Conservation (phyloP, 2,113 vertebrate species). For the Ariopsis seemanni region DNA sequence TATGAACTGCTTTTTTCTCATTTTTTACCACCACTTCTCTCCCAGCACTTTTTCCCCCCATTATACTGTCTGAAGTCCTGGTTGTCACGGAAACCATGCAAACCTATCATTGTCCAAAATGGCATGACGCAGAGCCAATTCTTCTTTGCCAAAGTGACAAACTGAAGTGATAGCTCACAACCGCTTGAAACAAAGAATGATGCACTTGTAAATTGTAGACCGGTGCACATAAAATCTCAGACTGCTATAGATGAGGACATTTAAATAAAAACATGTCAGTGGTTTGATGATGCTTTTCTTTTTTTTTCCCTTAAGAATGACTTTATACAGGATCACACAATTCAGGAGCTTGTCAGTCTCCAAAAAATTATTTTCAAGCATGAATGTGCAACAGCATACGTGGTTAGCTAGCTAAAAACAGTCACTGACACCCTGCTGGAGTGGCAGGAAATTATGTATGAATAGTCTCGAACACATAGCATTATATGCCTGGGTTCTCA, state of each 20-base stretch:
- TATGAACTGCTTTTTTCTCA: slow-evolving; percentile 35
- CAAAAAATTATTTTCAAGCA: not conserved
- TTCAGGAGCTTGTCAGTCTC: not conserved
- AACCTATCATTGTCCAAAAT: slow-evolving; percentile 46
- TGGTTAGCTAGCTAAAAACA: not conserved
- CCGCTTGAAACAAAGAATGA: slow-evolving; percentile 6
- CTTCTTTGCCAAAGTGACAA: slow-evolving; percentile 38
- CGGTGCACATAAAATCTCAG: not conserved
- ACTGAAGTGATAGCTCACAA: slow-evolving; percentile 42
- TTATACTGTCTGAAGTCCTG: slow-evolving; percentile 28
- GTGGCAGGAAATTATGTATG: not conserved
- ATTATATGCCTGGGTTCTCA: not conserved
- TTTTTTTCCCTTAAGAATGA: not conserved
- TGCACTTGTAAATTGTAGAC: slow-evolving; percentile 8
- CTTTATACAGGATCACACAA: not conserved
- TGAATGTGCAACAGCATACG: not conserved
- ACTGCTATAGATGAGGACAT: not conserved
- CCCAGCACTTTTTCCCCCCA: not conserved
- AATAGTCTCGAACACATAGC: not conserved
- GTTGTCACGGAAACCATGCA: slow-evolving; percentile 51
- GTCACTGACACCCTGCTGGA: not conserved
- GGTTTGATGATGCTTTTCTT: not conserved
- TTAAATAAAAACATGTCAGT: not conserved
- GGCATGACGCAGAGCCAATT: slow-evolving; percentile 41
- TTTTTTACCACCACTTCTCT: slow-evolving; percentile 15